Base-by-base conservation (phyloP, 2,888 invertebrate genomes). In the Halictus ligatus region DNA sequence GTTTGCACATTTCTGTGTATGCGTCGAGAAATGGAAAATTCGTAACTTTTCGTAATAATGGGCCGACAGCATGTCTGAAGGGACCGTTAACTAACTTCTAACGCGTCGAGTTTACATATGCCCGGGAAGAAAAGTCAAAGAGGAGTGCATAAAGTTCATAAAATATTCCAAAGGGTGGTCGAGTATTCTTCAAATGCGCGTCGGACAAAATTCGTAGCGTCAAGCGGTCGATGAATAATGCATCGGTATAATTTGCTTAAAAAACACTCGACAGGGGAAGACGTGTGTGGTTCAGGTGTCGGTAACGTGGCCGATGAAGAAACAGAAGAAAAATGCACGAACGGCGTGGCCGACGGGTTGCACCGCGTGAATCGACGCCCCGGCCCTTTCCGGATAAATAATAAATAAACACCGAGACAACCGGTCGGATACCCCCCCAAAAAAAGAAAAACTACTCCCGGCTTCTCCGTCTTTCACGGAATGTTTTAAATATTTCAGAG, bases 331-430 rank as follows among this genome's bases (percentile, higher is more conserved):
- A 48, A 81, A 54, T 79, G 25, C 29, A 64, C 64, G 67, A 67
- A 67, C 50, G 54, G 25, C 46, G 25, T 21, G 40, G 12, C 29
- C 29, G 5, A 64, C 29, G 29, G 64, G 15, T 64, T 29, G 29
- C 64, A 18, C 64, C 25, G 0, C 15, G 58, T 29, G 48, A 25
- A 73, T 75, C 73, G 74, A 69, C 15, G 67, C 46, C 54, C 58
- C 54, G 35, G 29, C 43, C 64, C 18, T 64, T 50, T 54, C 25
- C 78, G 82, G 58, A 79, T 79, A 74, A 82, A 79, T 82, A 82
- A 75, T 82, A 82, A 82, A 75, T 69, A 82, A 79, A 75, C 54
- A 12, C 10, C 64, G 13, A 58, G 54, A 2, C 18, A 21, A 54
- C n/a, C 10, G 46, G 25, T 1, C 64, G 15, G 2, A 64, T 29